These are phyloP conservation scores for Paracanthobrama guichenoti DNA, from an alignment of 2,113 vertebrate species.

Conservation along the genomic window DNA sequence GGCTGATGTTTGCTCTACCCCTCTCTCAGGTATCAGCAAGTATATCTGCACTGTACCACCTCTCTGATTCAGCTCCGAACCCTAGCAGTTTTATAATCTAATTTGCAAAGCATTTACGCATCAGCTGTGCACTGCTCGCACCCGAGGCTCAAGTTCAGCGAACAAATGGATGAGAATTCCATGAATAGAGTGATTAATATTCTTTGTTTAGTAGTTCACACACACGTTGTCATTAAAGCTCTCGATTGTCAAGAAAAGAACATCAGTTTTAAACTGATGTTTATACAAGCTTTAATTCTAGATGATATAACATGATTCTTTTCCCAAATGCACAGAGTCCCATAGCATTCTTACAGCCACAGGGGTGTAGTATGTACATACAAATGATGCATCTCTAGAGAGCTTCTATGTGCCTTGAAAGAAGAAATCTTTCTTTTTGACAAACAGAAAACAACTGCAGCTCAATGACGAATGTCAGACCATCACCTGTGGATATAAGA, in stretches of 20 bases:
- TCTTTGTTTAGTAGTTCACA: neutral
- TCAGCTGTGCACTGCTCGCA: slow-evolving; percentile 11
- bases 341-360: slow-evolving; percentile 24
- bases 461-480: slow-evolving; percentile 4
- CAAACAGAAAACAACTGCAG: slow-evolving; percentile 49
- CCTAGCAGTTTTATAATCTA: neutral
- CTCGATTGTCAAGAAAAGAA: neutral
- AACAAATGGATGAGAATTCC: neutral
- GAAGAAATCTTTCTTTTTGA: slow-evolving; percentile 48
- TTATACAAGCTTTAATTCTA: neutral
- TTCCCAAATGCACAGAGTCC: slow-evolving; percentile 31
- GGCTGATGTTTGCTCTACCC: slow-evolving; percentile 45
- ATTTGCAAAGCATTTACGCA: neutral
- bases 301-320: slow-evolving; percentile 20
- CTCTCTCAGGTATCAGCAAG: slow-evolving; percentile 56
- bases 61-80: slow-evolving; percentile 45
- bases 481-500: neutral
- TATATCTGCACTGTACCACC: slow-evolving; percentile 34
- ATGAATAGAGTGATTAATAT: neutral
- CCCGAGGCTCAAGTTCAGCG: neutral
- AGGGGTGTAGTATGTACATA: slow-evolving; percentile 26
- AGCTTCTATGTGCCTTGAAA: slow-evolving; percentile 35
- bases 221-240: neutral
- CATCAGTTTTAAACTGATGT: neutral
- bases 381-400: slow-evolving; percentile 52